Evolutionary conservation across 2,797 vertebrate genomes (phyloP).

Genomic region (Melanotaenia parkinsoni): DNA sequence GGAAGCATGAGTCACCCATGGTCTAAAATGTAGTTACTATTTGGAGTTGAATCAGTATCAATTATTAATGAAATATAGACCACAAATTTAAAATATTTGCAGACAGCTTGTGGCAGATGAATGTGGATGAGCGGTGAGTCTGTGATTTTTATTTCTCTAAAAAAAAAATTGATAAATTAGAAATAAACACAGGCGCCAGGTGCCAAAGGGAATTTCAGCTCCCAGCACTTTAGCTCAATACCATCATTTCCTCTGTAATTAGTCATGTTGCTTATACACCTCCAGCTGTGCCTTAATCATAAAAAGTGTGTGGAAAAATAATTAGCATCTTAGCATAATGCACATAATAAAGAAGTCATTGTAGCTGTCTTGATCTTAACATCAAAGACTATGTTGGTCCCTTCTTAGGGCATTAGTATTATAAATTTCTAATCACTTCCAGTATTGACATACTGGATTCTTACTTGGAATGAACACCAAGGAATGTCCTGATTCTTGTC

Average conservation of each 20-base stretch:
- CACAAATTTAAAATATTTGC: constrained; percentile 4
- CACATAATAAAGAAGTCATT: constrained; percentile 72
- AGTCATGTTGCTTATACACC: constrained; percentile 68
- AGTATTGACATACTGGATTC: constrained; percentile 75
- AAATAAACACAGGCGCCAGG: constrained; percentile 51
- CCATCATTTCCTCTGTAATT: constrained; percentile 70
- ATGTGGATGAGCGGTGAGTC: constrained; percentile 25
- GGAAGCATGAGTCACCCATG: not conserved
- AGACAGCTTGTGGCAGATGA: constrained; percentile 5
- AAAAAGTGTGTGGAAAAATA: constrained; percentile 79
- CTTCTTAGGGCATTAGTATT: constrained; percentile 71
- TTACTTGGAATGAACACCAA: constrained; percentile 72
- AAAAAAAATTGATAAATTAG: constrained; percentile 8
- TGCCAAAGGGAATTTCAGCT: constrained; percentile 58
- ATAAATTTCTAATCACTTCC: constrained; percentile 75
- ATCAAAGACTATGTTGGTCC: constrained; percentile 77
- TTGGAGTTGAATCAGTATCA: constrained; percentile 18
- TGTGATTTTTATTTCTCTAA: not conserved
- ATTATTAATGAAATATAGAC: constrained; percentile 7
- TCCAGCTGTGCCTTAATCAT: constrained; percentile 79
- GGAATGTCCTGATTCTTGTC: constrained; percentile 35
- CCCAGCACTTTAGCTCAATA: constrained; percentile 51
- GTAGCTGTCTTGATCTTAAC: constrained; percentile 73
- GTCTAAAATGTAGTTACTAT: not conserved
- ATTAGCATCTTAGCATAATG: constrained; percentile 79